A percentile compares a stretch with the other conserved stretches of the same genome.
phyloP scores from a whole-genome alignment of 2,113 vertebrate species.

The Tenrec ecaudatus region DNA sequence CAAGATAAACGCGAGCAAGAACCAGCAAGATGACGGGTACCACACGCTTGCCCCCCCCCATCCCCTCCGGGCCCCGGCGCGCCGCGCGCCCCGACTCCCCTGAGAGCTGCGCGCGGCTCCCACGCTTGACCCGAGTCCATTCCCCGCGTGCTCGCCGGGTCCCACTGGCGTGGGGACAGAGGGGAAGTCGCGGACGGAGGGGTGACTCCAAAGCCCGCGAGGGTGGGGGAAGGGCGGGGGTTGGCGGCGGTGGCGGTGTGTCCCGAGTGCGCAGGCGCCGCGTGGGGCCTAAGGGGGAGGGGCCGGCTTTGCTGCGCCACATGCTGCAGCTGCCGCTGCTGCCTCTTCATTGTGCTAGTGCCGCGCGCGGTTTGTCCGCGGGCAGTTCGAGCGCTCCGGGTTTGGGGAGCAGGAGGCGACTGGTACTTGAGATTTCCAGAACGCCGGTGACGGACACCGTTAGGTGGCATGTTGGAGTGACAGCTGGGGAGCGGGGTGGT shows the following conservation, averaged over 20 bases:
- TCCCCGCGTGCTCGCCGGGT: not conserved
- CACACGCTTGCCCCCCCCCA: constrained; percentile 69
- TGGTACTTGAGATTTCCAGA: fast-evolving
- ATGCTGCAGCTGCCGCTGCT: constrained; percentile 65
- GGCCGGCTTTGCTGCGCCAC: constrained; percentile 19
- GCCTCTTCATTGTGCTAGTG: constrained; percentile 46
- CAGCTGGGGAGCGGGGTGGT: not conserved
- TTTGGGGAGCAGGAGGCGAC: not conserved
- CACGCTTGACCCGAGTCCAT: constrained; percentile 1
- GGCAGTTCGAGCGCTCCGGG: not conserved
- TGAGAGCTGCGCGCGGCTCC: constrained; percentile 35
- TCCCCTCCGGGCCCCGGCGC: not conserved
- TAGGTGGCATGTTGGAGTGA: not conserved
- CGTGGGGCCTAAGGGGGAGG: constrained; percentile 51
- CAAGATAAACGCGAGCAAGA: constrained; percentile 94
- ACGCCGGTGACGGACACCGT: not conserved
- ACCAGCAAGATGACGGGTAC: constrained; percentile 93
- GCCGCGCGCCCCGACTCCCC: constrained; percentile 18
- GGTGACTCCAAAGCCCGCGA: constrained; percentile 48
- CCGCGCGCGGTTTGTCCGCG: not conserved
- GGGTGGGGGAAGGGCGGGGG: constrained; percentile 72
- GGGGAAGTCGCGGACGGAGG: not conserved
- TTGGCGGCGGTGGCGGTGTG: constrained; percentile 50
- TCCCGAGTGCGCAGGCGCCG: constrained; percentile 75
- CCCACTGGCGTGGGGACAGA: not conserved